Percentiles rank a stretch among this genome's conserved stretches.
Evolutionary conservation across 2,797 vertebrate genomes (phyloP).

Genomic region (Balearica regulorum): DNA sequence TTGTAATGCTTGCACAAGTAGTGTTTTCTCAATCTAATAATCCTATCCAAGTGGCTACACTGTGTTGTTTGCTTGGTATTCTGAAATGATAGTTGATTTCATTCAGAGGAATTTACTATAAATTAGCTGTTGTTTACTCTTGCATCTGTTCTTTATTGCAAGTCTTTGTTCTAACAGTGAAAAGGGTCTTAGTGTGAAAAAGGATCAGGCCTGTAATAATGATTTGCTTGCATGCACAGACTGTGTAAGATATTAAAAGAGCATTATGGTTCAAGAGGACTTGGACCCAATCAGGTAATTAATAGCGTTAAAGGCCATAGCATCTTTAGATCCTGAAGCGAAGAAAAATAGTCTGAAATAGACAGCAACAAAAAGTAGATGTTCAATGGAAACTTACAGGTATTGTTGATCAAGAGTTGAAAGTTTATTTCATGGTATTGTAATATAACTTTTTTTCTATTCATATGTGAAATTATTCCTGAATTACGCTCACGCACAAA

Average conservation of each 20-base stretch:
- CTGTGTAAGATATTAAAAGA: not conserved
- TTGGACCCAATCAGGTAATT: not conserved
- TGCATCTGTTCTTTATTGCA: not conserved
- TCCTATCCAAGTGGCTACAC: not conserved
- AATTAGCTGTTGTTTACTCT: not conserved
- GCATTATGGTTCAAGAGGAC: not conserved
- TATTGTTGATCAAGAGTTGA: not conserved
- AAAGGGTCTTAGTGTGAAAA: not conserved
- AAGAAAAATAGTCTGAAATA: not conserved
- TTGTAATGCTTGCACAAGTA: not conserved
- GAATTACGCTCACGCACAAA: not conserved
- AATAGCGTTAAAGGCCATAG: not conserved
- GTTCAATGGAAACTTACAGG: not conserved
- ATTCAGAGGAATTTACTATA: not conserved
- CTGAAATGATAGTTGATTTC: not conserved
- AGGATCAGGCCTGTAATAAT: not conserved
- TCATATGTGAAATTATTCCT: not conserved
- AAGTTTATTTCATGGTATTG: not conserved
- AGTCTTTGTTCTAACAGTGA: not conserved
- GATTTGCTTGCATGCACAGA: not conserved
- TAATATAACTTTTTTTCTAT: not conserved
- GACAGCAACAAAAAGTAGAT: not conserved
- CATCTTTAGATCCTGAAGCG: not conserved
- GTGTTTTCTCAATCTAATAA: not conserved
- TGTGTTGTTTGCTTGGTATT: not conserved